phyloP scores from a whole-genome alignment of 2,797 vertebrate species.

The Stomatorhinus walkeri region DNA sequence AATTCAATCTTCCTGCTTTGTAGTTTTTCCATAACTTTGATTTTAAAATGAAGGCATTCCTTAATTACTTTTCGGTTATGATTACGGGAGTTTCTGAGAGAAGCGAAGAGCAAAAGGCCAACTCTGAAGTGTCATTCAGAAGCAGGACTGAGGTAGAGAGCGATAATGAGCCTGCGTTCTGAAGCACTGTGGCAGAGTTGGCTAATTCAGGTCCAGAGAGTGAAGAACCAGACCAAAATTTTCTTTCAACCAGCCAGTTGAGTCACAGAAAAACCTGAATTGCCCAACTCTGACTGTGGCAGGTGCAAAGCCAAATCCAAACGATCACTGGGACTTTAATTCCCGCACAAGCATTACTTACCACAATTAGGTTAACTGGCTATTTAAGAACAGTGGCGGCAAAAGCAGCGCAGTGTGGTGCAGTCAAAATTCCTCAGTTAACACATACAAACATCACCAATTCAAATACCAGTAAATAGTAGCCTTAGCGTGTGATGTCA shows the following conservation, averaged over 20 bases:
- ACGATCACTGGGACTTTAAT: neutral
- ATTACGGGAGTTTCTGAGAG: neutral
- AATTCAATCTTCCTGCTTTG: neutral
- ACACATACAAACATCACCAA: neutral
- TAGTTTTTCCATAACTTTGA: neutral
- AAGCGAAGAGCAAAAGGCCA: neutral
- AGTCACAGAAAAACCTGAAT: neutral
- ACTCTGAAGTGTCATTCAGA: neutral
- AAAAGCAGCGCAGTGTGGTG: conserved; percentile 22
- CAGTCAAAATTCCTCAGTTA: neutral
- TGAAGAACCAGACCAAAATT: neutral
- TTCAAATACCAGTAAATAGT: neutral
- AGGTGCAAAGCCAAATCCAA: neutral
- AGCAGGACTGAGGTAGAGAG: neutral
- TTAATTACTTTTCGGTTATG: neutral
- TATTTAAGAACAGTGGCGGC: conserved; percentile 22
- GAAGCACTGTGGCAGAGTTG: neutral
- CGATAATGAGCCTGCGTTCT: neutral
- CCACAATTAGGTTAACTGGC: conserved; percentile 36
- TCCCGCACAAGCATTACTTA: neutral
- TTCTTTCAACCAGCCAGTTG: neutral
- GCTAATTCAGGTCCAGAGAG: neutral
- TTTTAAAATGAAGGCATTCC: neutral
- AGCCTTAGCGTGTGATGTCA: neutral
- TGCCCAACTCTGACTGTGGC: neutral